phyloP scores from a whole-genome alignment of 2,797 vertebrate species.

The Cygnus olor region DNA sequence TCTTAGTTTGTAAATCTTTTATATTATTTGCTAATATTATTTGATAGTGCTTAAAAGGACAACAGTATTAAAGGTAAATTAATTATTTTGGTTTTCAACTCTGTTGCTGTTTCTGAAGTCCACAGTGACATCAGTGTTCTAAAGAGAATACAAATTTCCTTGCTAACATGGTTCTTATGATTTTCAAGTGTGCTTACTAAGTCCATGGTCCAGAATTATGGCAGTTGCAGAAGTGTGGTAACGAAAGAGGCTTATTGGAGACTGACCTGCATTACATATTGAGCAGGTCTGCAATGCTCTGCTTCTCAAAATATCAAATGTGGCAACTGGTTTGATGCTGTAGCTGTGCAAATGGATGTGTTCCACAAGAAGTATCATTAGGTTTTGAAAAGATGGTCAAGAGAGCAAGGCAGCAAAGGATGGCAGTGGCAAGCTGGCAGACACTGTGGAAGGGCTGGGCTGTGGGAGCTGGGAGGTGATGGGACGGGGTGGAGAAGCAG shows the following conservation, averaged over 20 bases:
- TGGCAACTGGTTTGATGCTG: not conserved
- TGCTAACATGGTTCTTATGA: not conserved
- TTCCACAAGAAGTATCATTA: not conserved
- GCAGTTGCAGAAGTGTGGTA: not conserved
- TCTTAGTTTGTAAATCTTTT: not conserved
- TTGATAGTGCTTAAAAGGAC: not conserved
- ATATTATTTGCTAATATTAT: not conserved
- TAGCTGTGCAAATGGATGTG: not conserved
- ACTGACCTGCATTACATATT: no score
- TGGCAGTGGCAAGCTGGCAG: not conserved
- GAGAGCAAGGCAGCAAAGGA: not conserved
- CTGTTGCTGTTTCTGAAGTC: not conserved
- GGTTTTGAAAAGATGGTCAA: not conserved
- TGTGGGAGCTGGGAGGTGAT: not conserved
- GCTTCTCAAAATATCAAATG: not conserved
- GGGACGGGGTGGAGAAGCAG: no score
- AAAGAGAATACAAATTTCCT: not conserved
- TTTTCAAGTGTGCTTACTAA: not conserved
- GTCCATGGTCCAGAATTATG: not conserved
- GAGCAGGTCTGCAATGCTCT: not conserved
- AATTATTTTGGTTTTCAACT: not conserved
- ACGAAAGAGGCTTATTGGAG: not conserved
- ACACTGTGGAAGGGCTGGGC: not conserved
- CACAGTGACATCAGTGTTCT: not conserved
- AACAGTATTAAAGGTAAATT: not conserved